Evolutionary conservation across 2,113 vertebrate species (phyloP).

Genomic region (Ammospiza caudacuta): DNA sequence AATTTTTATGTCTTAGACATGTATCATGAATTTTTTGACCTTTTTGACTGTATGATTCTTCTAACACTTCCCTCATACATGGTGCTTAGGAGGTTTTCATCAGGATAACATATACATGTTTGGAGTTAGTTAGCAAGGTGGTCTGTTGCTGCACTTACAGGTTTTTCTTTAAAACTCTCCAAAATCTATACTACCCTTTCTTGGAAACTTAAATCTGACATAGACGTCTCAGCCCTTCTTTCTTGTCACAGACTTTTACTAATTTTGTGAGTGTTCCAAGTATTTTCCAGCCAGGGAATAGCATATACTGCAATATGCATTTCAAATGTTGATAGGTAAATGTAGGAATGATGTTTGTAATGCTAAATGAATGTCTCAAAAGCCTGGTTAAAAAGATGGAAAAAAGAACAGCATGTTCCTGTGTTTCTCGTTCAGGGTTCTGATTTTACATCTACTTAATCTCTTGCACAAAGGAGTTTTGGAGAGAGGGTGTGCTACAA

Average conservation of each 20-base stretch:
- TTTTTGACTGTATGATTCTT: not conserved
- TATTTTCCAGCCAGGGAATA: not conserved
- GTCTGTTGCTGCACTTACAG: not conserved
- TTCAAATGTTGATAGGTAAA: not conserved
- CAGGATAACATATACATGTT: accelerated
- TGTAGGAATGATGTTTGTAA: not conserved
- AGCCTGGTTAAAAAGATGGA: not conserved
- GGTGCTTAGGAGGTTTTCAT: not conserved
- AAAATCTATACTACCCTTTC: not conserved
- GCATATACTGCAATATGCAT: not conserved
- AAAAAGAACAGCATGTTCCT: not conserved
- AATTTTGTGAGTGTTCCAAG: not conserved
- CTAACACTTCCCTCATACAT: not conserved
- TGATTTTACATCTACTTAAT: not conserved
- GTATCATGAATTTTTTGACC: not conserved
- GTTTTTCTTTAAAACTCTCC: not conserved
- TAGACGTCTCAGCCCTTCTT: not conserved
- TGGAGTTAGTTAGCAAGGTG: not conserved
- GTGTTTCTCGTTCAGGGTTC: slow-evolving; percentile 23
- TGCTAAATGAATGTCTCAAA: slow-evolving; percentile 14
- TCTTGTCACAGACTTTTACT: not conserved
- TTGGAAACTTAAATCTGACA: not conserved
- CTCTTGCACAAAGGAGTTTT: not conserved
- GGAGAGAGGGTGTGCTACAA: not conserved
- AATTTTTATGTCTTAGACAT: not conserved